These are phyloP conservation scores for Diploscapter pachys DNA, from an alignment of 1,140 invertebrate genomes.

Conservation along the genomic window DNA sequence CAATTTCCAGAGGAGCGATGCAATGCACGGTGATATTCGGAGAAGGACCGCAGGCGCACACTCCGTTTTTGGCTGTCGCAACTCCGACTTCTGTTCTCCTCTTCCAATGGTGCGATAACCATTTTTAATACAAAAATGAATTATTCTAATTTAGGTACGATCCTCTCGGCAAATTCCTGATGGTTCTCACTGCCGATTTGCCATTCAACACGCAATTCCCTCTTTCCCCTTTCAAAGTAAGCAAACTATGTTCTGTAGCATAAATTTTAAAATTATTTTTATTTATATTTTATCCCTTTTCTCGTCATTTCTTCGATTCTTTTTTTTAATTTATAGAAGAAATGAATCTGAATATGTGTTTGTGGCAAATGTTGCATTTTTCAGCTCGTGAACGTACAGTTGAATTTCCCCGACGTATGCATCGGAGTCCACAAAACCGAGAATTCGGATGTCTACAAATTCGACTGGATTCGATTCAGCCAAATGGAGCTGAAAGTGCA, in stretches of 20 bases:
- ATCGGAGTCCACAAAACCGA: slow-evolving; percentile 62
- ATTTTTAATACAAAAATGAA: slow-evolving; percentile 93
- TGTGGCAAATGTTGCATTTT: too few species aligned
- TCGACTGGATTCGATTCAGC: background rate
- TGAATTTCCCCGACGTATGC: slow-evolving; percentile 25
- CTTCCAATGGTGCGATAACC: slow-evolving; percentile 98
- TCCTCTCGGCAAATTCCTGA: slow-evolving; percentile 21
- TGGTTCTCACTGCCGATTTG: slow-evolving; percentile 21
- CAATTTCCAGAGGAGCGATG: slow-evolving; percentile 72
- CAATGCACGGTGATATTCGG: slow-evolving; percentile 94
- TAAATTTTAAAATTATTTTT: too few species aligned
- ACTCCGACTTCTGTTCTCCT: slow-evolving; percentile 84
- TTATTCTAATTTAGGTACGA: slow-evolving; percentile 25
- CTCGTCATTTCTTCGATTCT: too few species aligned
- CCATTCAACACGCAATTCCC: slow-evolving; percentile 18
- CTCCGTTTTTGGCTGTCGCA: slow-evolving; percentile 81
- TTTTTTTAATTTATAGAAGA: too few species aligned
- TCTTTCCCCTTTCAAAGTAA: slow-evolving; percentile 86
- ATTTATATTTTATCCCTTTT: too few species aligned
- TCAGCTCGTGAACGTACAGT: too few species aligned
- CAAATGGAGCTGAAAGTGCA: slow-evolving; percentile 70
- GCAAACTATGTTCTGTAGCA: slow-evolving; percentile 59
- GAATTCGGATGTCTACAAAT: background rate
- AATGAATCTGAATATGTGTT: too few species aligned
- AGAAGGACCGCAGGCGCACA: slow-evolving; percentile 76